phyloP scores from a whole-genome alignment of 1,140 invertebrate genomes.

The Halictus rubicundus region DNA sequence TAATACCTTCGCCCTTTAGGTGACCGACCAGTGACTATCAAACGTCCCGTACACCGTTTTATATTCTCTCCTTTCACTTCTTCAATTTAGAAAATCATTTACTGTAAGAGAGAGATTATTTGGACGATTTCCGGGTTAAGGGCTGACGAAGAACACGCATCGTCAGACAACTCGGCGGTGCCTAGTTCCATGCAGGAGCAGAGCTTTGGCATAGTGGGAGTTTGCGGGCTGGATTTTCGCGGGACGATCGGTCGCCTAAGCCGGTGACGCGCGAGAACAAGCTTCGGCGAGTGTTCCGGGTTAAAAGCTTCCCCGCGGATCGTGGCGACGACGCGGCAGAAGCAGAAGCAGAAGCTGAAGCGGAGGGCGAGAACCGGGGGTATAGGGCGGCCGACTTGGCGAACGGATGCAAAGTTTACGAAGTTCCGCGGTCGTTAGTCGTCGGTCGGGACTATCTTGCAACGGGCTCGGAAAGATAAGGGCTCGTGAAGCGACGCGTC shows the following conservation, averaged over 20 bases:
- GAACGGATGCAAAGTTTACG: constrained; percentile 45
- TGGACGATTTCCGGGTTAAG: too few species aligned
- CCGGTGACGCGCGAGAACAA: constrained; percentile 15
- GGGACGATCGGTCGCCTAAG: neutral
- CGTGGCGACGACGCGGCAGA: constrained; percentile 1
- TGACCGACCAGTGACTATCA: too few species aligned
- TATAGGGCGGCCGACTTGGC: constrained; percentile 12
- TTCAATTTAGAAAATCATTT: too few species aligned
- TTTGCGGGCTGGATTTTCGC: constrained; percentile 1
- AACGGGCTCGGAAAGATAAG: constrained; percentile 35
- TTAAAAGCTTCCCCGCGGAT: constrained; percentile 11
- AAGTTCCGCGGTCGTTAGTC: constrained; percentile 42
- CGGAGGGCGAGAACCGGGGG: neutral
- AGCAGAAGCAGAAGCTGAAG: too few species aligned
- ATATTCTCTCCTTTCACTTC: too few species aligned
- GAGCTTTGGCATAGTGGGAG: neutral
- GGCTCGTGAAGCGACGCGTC: constrained; percentile 22
- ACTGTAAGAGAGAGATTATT: too few species aligned
- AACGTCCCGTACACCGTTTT: too few species aligned
- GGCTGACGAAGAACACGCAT: too few species aligned
- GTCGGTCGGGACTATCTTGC: constrained; percentile 28
- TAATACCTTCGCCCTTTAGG: too few species aligned
- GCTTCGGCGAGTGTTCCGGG: constrained; percentile 10
- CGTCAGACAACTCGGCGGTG: too few species aligned
- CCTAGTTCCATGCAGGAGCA: neutral